Conservation (phyloP, 2,888 invertebrate genomes). For the Agrochola lota region DNA sequence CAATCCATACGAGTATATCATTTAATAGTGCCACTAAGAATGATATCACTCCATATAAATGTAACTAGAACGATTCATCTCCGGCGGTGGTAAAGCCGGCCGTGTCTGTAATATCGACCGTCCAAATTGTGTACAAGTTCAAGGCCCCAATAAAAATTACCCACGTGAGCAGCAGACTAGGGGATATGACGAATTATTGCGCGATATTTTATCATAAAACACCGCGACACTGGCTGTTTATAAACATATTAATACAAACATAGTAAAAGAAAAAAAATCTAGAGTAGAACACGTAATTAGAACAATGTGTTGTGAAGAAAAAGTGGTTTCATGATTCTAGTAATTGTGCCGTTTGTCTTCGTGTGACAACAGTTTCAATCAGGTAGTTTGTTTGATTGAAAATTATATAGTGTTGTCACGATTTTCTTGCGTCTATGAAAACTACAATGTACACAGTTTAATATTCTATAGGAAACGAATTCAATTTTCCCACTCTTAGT, state of each 20-base stretch:
- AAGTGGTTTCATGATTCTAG: slow-evolving; percentile 46
- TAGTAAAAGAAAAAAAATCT: slow-evolving; percentile 36
- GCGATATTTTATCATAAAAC: slow-evolving; percentile 69
- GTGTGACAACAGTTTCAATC: slow-evolving; percentile 62
- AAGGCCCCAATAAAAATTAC: slow-evolving; percentile 88
- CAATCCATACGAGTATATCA: slow-evolving; percentile 48
- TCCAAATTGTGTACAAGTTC: slow-evolving; percentile 88
- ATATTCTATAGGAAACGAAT: not conserved
- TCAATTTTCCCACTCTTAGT: not conserved
- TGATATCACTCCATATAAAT: slow-evolving; percentile 81
- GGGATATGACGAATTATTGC: slow-evolving; percentile 77
- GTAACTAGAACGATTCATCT: slow-evolving; percentile 76
- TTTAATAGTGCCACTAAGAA: slow-evolving; percentile 69
- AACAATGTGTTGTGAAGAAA: slow-evolving; percentile 52
- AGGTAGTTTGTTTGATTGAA: slow-evolving; percentile 46
- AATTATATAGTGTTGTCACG: slow-evolving; percentile 47
- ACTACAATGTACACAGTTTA: slow-evolving; percentile 9
- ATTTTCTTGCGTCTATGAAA: slow-evolving; percentile 36
- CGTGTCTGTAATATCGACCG: slow-evolving; percentile 87
- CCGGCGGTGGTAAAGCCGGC: slow-evolving; percentile 73
- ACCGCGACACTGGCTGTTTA: slow-evolving; percentile 68
- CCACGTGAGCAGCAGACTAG: slow-evolving; percentile 78
- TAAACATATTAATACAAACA: slow-evolving; percentile 57
- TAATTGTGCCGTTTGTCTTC: slow-evolving; percentile 54
- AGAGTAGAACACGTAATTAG: slow-evolving; percentile 45